phyloP scores from a whole-genome alignment of 1,140 invertebrate genomes.

The Mizuhopecten yessoensis region DNA sequence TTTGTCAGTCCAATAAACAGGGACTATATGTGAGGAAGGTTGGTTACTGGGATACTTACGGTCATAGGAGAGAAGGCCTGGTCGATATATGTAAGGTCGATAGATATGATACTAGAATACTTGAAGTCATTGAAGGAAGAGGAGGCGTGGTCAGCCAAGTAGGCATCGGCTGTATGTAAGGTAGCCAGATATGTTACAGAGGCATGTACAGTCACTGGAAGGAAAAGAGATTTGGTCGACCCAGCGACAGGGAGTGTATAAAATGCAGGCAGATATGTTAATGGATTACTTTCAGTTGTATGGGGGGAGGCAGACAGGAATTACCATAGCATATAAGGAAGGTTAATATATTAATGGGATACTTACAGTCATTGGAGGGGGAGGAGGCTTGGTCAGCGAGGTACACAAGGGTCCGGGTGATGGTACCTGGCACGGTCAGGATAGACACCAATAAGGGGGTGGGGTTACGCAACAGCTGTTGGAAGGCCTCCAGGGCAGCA shows the following conservation, averaged over 20 bases:
- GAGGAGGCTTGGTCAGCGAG: conserved; percentile 45
- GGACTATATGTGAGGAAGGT: neutral
- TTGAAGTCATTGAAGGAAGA: conserved; percentile 53
- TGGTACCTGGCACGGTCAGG: conserved; percentile 86
- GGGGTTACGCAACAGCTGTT: conserved; percentile 88
- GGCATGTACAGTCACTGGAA: no score
- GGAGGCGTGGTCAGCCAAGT: conserved; percentile 48
- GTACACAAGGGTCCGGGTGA: conserved; percentile 80
- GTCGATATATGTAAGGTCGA: neutral
- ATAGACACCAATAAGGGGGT: conserved; percentile 86
- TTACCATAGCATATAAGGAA: neutral
- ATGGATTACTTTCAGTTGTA: no score
- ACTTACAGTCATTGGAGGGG: conserved; percentile 57
- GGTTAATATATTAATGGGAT: neutral
- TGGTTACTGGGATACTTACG: no score
- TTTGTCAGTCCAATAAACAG: neutral
- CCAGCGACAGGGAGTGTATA: no score
- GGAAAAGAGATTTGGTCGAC: no score
- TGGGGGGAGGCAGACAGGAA: no score
- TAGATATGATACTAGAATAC: neutral
- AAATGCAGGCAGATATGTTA: no score
- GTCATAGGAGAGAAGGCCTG: no score
- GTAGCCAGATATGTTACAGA: no score
- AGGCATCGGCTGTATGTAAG: no score
- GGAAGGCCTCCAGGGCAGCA: conserved; percentile 91